Evolutionary conservation across 2,888 invertebrate genomes (phyloP).

Genomic region (Watsonalla binaria): DNA sequence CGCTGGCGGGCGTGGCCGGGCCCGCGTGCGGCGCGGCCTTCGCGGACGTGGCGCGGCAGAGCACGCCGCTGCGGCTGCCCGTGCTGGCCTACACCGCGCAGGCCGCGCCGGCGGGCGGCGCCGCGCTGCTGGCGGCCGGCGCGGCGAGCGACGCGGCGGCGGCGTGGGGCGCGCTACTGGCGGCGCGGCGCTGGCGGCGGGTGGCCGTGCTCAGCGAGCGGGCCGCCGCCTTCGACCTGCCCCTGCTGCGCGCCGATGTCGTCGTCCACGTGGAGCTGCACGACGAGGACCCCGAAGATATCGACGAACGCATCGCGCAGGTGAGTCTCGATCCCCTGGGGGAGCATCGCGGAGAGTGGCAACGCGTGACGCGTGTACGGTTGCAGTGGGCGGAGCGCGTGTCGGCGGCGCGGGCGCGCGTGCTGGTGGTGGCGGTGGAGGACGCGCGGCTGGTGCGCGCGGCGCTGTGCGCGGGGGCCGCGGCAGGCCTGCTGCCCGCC

Average conservation of each 20-base stretch:
- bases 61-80: slow-evolving; percentile 46
- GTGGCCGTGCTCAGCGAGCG: slow-evolving; percentile 49
- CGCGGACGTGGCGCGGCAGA: slow-evolving; percentile 53
- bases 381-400: slow-evolving; percentile 50
- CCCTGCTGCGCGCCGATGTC: slow-evolving; percentile 38
- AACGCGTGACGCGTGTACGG: background rate
- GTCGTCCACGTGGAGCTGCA: slow-evolving; percentile 46
- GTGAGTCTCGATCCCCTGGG: slow-evolving; percentile 12
- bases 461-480: slow-evolving; percentile 90
- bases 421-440: slow-evolving; percentile 89
- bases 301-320: slow-evolving; percentile 28
- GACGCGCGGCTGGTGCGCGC: slow-evolving; percentile 84
- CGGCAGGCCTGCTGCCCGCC: slow-evolving; percentile 82
- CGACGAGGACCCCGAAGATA: slow-evolving; percentile 45
- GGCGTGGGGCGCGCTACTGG: slow-evolving; percentile 34
- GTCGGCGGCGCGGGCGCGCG: slow-evolving; percentile 75
- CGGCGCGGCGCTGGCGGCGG: slow-evolving; percentile 47
- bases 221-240: slow-evolving; percentile 40
- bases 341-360: background rate
- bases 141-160: slow-evolving; percentile 30
- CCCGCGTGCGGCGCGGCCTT: slow-evolving; percentile 60
- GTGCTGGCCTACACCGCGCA: slow-evolving; percentile 55
- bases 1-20: slow-evolving; percentile 54
- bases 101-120: slow-evolving; percentile 33
- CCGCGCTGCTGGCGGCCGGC: slow-evolving; percentile 42